phyloP scores from a whole-genome alignment of 2,888 invertebrate genomes.

The Trachelus iudaicus region DNA sequence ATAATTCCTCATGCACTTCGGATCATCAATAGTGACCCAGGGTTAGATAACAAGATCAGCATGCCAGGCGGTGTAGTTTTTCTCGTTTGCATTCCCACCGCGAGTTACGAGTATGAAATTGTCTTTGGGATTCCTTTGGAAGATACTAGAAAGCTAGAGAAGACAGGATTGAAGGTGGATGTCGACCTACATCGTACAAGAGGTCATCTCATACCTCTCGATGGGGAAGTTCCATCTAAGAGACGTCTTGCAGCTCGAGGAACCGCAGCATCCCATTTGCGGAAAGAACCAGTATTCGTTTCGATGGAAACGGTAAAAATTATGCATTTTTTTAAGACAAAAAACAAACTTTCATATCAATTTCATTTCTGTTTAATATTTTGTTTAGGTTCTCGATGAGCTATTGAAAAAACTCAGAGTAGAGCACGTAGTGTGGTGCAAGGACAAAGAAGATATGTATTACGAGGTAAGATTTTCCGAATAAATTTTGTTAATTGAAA shows the following conservation, averaged over 20 bases:
- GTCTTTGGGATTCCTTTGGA: conserved; percentile 65
- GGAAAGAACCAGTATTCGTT: conserved; percentile 66
- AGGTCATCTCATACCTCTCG: conserved; percentile 32
- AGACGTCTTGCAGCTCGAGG: conserved; percentile 12
- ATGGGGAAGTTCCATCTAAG: conserved; percentile 18
- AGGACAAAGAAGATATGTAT: conserved; percentile 75
- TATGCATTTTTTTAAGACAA: conserved; percentile 1
- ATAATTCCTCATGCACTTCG: background rate
- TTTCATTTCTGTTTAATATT: background rate
- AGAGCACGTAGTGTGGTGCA: conserved; percentile 78
- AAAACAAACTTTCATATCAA: background rate
- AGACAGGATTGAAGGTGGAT: conserved; percentile 6
- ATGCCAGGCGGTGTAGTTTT: conserved; percentile 73
- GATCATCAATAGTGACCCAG: background rate
- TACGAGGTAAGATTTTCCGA: conserved; percentile 69
- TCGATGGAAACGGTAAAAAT: conserved; percentile 76
- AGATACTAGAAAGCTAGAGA: conserved; percentile 38
- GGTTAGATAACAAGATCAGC: background rate
- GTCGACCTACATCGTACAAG: conserved; percentile 53
- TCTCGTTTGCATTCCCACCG: conserved; percentile 76
- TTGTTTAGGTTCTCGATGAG: conserved; percentile 74
- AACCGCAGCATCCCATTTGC: conserved; percentile 9
- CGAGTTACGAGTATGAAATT: conserved; percentile 74
- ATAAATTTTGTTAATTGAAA: background rate
- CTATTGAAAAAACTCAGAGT: conserved; percentile 74